phyloP scores from a whole-genome alignment of 2,888 invertebrate genomes.

The Bedellia somnulentella region DNA sequence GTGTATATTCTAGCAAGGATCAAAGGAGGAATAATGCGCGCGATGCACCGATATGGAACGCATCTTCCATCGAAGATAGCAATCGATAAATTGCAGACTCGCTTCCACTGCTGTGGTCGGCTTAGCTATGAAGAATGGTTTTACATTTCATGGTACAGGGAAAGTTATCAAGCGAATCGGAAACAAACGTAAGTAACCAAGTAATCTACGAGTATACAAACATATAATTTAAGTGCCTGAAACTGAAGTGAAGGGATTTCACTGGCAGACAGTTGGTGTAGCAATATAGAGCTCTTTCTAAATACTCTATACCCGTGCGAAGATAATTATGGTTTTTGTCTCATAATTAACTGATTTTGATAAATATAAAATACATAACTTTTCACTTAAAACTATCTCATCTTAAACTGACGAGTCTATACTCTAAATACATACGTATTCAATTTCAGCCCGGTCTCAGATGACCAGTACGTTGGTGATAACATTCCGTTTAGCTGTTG shows the following conservation, averaged over 20 bases:
- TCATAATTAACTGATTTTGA: no score
- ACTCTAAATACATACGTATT: no score
- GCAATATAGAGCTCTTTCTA: no score
- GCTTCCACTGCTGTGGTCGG: constrained; percentile 66
- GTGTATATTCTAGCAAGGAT: constrained; percentile 29
- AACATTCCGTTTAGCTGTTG: constrained; percentile 68
- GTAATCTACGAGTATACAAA: no score
- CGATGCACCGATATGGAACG: constrained; percentile 58
- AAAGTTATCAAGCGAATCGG: constrained; percentile 19
- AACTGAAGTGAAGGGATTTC: no score
- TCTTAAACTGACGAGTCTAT: no score
- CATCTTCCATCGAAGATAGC: constrained; percentile 56
- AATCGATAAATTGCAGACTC: constrained; percentile 62
- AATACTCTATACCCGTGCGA: no score
- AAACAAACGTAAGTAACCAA: constrained; percentile 5
- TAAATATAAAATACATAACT: no score
- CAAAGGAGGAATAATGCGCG: constrained; percentile 58
- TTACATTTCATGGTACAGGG: constrained; percentile 57
- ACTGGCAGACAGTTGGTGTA: no score
- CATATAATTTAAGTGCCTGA: no score
- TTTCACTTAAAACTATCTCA: no score
- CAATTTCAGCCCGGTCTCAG: constrained; percentile 14
- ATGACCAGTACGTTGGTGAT: constrained; percentile 39
- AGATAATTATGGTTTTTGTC: no score
- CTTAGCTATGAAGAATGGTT: constrained; percentile 66